These are phyloP conservation scores for Mus spicilegus DNA, from an alignment of 2,113 vertebrate species.

Conservation along the genomic window DNA sequence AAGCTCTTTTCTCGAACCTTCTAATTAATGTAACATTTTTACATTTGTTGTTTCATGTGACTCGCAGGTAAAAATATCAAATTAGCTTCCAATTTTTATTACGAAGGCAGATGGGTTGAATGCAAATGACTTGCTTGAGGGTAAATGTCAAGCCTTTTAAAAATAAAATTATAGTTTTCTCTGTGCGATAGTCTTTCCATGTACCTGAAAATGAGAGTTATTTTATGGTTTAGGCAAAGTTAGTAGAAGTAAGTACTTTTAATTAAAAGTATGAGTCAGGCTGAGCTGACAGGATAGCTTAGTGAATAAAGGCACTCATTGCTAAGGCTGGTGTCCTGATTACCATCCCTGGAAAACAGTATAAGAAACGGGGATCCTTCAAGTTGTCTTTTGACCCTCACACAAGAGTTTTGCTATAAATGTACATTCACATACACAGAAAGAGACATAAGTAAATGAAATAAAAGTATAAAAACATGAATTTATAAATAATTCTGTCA, in stretches of 20 bases:
- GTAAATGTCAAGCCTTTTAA: neutral
- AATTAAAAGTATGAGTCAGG: conserved; percentile 5
- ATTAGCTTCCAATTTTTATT: conserved; percentile 2
- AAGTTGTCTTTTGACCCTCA: neutral
- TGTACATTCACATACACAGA: neutral
- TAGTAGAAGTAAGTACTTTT: neutral
- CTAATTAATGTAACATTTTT: neutral
- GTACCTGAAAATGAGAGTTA: neutral
- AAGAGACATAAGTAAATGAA: neutral
- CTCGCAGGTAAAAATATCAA: conserved; percentile 29
- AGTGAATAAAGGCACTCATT: neutral
- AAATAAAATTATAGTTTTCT: conserved; percentile 23
- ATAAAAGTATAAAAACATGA: neutral
- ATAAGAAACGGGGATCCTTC: neutral
- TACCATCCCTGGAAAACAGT: neutral
- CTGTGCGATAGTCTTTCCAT: neutral
- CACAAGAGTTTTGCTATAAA: too few relatives aligned
- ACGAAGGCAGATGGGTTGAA: neutral
- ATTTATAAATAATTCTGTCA: neutral
- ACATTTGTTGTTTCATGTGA: conserved; percentile 35
- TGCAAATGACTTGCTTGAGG: conserved; percentile 20
- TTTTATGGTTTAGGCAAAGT: neutral
- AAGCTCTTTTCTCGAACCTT: conserved; percentile 14
- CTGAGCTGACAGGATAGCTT: neutral
- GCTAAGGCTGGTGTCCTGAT: neutral